Evolutionary conservation across 2,888 invertebrate genomes (phyloP), one percentile per base, ranked within the genome.

Genomic region (Crepidodera aurea): DNA sequence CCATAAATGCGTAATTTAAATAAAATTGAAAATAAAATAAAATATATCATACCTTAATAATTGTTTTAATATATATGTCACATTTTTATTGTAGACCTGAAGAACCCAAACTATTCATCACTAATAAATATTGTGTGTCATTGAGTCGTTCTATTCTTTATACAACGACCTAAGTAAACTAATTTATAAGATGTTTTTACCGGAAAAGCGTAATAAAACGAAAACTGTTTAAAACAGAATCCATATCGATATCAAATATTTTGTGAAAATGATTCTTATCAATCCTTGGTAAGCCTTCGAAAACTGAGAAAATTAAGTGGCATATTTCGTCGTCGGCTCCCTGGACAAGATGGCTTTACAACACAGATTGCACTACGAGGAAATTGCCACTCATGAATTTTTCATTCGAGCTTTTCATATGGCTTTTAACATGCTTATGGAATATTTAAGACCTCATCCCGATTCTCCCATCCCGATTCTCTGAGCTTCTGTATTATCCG

Each of bases 361-460:
- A 67, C 68, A 67, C 69, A 69, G 69, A 69, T 68, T 69, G 69
- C 69, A 37, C 63, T 64, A 66, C 56, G 56, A 64, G 63, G 66
- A 69, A 71, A 71, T 71, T 67, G 71, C 65, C 69, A 61, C 67
- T 69, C 66, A 71, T 71, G 69, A 71, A 71, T 71, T 69, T 71
- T 71, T 71, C 71, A 71, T 71, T 50, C 55, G 65, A 60, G 61
- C 64, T 60, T 68, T 65, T 70, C 70, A 68, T 59, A 69, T 65
- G 67, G 64, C 67, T 66, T 69, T 66, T 65, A 67, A 65, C 67
- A 63, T 65, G 62, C 65, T 65, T 67, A 65, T 66, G 63, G 59
- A 64, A 64, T 66, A 66, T 66, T 66, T 66, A 66, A 62, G 64
- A 59, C 44, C 63, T 54, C 63, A 59, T 59, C 63, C 32, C 44